These are phyloP conservation scores for Anguilla marmorata DNA, from an alignment of 2,797 vertebrate species.

Conservation along the genomic window DNA sequence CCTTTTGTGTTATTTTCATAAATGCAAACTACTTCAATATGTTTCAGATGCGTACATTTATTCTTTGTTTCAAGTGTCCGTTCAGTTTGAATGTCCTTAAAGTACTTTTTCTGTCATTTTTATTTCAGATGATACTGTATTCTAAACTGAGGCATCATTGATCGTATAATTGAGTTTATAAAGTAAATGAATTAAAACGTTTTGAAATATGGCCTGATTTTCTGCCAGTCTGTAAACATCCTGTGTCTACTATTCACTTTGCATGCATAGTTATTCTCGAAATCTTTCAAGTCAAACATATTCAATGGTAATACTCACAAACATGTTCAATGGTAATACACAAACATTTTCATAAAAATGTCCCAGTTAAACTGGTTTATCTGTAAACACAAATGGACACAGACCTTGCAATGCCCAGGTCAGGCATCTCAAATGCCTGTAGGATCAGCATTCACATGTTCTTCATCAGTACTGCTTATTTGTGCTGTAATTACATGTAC, in stretches of 20 bases:
- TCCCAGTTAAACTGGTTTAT: neutral
- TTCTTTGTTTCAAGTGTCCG: slow-evolving; percentile 11
- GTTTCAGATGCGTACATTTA: neutral
- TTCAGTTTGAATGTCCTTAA: neutral
- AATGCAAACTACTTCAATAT: neutral
- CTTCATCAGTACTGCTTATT: neutral
- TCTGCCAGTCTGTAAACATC: neutral
- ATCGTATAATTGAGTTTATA: neutral
- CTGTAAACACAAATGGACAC: neutral
- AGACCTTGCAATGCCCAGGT: neutral
- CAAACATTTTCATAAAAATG: neutral
- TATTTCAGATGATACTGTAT: slow-evolving; percentile 12
- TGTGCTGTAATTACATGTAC: neutral
- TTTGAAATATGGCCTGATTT: slow-evolving; percentile 11
- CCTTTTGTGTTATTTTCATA: neutral
- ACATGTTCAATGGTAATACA: neutral
- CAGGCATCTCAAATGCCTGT: neutral
- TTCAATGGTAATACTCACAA: neutral
- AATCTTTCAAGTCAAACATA: neutral
- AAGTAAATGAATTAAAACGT: neutral
- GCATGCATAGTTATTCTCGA: neutral
- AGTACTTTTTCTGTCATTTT: neutral
- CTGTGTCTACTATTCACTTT: neutral
- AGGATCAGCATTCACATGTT: neutral
- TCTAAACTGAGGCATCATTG: neutral